Percentiles rank a stretch among this genome's conserved stretches.
phyloP scores from a whole-genome alignment of 1,140 invertebrate species.

The Penaeus vannamei region DNA sequence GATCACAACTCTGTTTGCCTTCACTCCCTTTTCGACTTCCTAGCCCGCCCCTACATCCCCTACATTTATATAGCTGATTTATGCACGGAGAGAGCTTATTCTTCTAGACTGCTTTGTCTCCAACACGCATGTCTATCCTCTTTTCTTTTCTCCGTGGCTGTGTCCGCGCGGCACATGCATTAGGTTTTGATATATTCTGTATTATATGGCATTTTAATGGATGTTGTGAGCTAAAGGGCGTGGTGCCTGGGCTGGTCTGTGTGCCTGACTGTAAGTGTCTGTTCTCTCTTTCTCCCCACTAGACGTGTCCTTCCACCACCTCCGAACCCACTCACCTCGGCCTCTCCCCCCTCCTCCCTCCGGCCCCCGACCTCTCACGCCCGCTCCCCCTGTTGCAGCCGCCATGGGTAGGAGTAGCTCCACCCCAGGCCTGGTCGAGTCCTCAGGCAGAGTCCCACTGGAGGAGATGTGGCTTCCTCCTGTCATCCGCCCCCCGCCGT shows the following conservation, averaged over 20 bases:
- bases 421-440: slow-evolving; percentile 94
- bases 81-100: too few relatives aligned
- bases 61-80: too few relatives aligned
- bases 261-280: slow-evolving; percentile 40
- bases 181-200: too few relatives aligned
- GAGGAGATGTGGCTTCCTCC: slow-evolving; percentile 86
- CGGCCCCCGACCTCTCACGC: slow-evolving; percentile 38
- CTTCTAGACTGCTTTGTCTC: too few relatives aligned
- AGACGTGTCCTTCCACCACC: slow-evolving; percentile 25
- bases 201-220: too few relatives aligned
- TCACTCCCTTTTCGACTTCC: too few relatives aligned
- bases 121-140: too few relatives aligned
- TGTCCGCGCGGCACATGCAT: too few relatives aligned
- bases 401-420: slow-evolving; percentile 92
- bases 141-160: too few relatives aligned
- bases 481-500: slow-evolving; percentile 68
- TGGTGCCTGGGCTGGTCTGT: not conserved
- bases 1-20: too few relatives aligned
- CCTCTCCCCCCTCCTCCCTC: slow-evolving; percentile 26
- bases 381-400: slow-evolving; percentile 60
- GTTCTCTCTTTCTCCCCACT: slow-evolving; percentile 35
- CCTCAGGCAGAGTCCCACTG: slow-evolving; percentile 86
- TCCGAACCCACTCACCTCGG: slow-evolving; percentile 24
- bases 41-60: too few relatives aligned
- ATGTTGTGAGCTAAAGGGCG: too few relatives aligned